These are phyloP conservation scores for Apotomis turbidana DNA, from an alignment of 2,888 invertebrate genomes.

Conservation along the genomic window DNA sequence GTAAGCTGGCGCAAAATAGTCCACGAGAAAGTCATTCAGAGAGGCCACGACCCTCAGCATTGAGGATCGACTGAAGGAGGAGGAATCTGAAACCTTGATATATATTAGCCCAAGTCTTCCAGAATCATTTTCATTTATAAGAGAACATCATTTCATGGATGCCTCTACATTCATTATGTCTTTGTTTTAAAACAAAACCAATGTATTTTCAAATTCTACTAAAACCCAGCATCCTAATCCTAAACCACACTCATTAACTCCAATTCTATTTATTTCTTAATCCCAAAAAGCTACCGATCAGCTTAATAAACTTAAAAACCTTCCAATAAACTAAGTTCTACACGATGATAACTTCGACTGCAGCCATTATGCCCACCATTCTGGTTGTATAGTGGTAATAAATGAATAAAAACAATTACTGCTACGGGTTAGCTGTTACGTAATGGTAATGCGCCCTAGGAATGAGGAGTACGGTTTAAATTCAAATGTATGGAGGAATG, in stretches of 20 bases:
- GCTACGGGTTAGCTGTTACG: constrained; percentile 35
- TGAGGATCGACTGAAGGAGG: too few species aligned
- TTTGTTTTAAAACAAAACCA: too few species aligned
- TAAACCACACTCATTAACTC: constrained; percentile 13
- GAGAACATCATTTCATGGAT: too few species aligned
- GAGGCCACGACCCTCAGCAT: too few species aligned
- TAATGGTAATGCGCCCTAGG: constrained; percentile 43
- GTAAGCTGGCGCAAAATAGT: too few species aligned
- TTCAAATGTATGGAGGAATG: constrained; percentile 45
- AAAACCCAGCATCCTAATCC: background rate
- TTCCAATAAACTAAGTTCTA: constrained; percentile 69
- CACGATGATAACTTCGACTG: constrained; percentile 69
- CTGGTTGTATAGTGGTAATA: constrained; percentile 68
- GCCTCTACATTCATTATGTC: too few species aligned
- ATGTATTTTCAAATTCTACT: background rate
- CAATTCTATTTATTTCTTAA: constrained; percentile 27
- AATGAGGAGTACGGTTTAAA: constrained; percentile 46
- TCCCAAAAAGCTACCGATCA: constrained; percentile 55
- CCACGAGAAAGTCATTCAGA: too few species aligned
- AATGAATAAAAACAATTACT: constrained; percentile 80
- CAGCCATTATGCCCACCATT: constrained; percentile 71
- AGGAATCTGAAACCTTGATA: too few species aligned
- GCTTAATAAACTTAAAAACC: constrained; percentile 67
- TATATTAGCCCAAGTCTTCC: too few species aligned
- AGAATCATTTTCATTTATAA: too few species aligned